phyloP scores from a whole-genome alignment of 2,888 invertebrate genomes.

The Heliconius ismenius region DNA sequence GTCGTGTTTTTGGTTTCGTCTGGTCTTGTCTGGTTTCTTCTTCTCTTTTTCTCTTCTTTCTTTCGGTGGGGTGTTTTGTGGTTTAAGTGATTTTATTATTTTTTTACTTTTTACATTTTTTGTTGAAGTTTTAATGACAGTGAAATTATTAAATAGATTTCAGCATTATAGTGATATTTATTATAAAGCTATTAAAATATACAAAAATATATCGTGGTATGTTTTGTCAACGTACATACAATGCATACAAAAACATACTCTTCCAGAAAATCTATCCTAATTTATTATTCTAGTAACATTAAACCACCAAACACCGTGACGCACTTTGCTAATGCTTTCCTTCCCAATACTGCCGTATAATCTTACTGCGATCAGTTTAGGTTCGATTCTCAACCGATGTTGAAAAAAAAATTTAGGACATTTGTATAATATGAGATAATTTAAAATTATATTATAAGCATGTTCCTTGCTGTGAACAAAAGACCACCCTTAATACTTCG shows the following conservation, averaged over 20 bases:
- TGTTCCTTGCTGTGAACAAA: conserved; percentile 8
- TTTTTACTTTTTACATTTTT: background rate
- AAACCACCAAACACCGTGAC: conserved; percentile 23
- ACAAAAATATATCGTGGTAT: background rate
- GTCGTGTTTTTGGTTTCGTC: conserved; percentile 45
- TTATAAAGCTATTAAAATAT: background rate
- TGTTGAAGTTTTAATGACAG: no score
- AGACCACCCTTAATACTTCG: conserved; percentile 21
- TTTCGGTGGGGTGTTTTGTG: background rate
- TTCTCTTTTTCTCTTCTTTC: background rate
- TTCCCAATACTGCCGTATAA: background rate
- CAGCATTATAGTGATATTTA: no score
- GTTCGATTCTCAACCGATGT: conserved; percentile 3
- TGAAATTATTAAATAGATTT: no score
- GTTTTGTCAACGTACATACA: background rate
- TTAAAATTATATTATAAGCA: conserved; percentile 16
- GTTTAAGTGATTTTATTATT: background rate
- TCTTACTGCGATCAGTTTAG: conserved; percentile 1
- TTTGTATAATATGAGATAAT: background rate
- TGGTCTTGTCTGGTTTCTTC: background rate
- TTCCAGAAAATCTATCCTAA: background rate
- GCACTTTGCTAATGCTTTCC: conserved; percentile 23
- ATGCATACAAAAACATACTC: background rate
- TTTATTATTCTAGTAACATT: background rate
- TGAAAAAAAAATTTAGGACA: background rate